phyloP scores from a whole-genome alignment of 2,888 invertebrate genomes.

The Perdita meconis region DNA sequence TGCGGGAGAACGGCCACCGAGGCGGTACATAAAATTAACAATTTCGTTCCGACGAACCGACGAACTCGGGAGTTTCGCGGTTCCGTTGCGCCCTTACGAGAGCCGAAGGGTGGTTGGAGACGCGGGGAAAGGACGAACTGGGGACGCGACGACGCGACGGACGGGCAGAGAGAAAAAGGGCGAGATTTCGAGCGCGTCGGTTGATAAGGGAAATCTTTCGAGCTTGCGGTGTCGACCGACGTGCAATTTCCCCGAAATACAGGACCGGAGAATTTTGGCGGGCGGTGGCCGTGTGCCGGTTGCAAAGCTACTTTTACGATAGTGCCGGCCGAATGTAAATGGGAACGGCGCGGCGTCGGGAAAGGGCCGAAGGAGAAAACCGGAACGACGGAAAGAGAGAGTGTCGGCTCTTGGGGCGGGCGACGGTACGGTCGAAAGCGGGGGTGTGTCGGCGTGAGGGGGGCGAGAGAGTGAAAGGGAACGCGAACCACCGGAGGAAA shows the following conservation, averaged over 20 bases:
- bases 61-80: slow-evolving; percentile 54
- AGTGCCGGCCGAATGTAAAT: slow-evolving; percentile 74
- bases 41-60: slow-evolving; percentile 48
- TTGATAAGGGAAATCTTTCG: slow-evolving; percentile 72
- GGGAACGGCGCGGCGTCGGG: slow-evolving; percentile 53
- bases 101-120: neutral
- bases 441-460: slow-evolving; percentile 36
- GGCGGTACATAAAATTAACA: slow-evolving; percentile 63
- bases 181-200: slow-evolving; percentile 39
- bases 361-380: slow-evolving; percentile 47
- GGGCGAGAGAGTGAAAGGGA: slow-evolving; percentile 29
- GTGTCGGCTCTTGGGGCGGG: slow-evolving; percentile 13
- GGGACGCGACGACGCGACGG: slow-evolving; percentile 1
- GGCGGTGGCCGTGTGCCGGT: slow-evolving; percentile 67
- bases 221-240: slow-evolving; percentile 67
- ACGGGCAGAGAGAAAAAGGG: slow-evolving; percentile 39
- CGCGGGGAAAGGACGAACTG: slow-evolving; percentile 1
- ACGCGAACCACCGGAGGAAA: slow-evolving; percentile 6
- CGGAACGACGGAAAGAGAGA: slow-evolving; percentile 46
- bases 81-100: slow-evolving; percentile 36
- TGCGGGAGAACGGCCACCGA: slow-evolving; percentile 5
- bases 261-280: slow-evolving; percentile 67
- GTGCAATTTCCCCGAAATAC: slow-evolving; percentile 75
- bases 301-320: slow-evolving; percentile 81
- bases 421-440: slow-evolving; percentile 35